These are phyloP conservation scores for Apocrypta bakeri DNA, from an alignment of 1,140 invertebrate genomes.

Conservation along the genomic window DNA sequence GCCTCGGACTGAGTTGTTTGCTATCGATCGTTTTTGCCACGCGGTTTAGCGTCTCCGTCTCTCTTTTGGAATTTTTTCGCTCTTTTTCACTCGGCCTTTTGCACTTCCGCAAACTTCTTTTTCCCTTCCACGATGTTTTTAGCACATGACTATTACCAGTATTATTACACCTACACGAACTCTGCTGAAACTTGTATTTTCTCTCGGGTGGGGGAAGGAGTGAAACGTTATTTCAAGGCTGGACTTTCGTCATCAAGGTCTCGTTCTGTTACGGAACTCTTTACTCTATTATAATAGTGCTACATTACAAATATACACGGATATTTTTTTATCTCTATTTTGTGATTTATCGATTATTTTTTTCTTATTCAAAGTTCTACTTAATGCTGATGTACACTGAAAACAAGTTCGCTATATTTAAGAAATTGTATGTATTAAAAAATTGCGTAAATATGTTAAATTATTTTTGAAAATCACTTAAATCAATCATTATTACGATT, in stretches of 20 bases:
- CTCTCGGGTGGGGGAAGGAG: no score
- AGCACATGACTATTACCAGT: background rate
- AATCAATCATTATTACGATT: no score
- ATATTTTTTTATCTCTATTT: no score
- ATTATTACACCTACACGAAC: background rate
- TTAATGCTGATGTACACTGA: no score
- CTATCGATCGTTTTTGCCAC: conserved; percentile 57
- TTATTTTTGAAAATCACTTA: no score
- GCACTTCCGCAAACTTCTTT: background rate
- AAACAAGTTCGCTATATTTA: no score
- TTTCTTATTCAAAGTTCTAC: no score
- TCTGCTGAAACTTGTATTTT: background rate
- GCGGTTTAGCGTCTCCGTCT: conserved; percentile 49
- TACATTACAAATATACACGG: no score
- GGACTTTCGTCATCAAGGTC: background rate
- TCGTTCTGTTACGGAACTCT: background rate
- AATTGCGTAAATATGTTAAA: no score
- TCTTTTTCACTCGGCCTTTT: background rate
- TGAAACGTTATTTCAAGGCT: background rate
- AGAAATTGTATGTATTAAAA: no score
- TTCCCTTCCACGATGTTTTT: background rate
- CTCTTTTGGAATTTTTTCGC: conserved; percentile 3
- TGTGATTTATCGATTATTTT: no score
- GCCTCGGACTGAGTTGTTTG: conserved; percentile 56
- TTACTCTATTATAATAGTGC: no score